A percentile compares a stretch with the other conserved stretches of the same genome.
These are phyloP conservation scores for Prionailurus viverrinus DNA, from an alignment of 2,113 vertebrate species.

Conservation along the genomic window DNA sequence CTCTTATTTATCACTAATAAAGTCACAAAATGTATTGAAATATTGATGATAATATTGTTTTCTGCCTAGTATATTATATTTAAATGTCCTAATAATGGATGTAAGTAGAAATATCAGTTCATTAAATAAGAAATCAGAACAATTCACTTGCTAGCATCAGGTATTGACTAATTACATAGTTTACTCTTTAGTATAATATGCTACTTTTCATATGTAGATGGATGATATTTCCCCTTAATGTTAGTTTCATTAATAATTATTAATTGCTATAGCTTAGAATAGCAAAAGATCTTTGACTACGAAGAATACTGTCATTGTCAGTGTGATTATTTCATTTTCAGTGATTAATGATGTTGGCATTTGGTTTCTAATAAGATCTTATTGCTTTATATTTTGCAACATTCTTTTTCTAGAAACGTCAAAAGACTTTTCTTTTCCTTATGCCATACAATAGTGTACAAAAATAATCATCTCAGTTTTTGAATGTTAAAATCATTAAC, in stretches of 20 bases:
- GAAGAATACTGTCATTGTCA: slow-evolving; percentile 54
- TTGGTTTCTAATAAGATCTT: slow-evolving; percentile 51
- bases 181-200: slow-evolving; percentile 51
- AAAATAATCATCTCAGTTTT: slow-evolving; percentile 5
- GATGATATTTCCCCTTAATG: slow-evolving; percentile 60
- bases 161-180: slow-evolving; percentile 74
- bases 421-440: background rate
- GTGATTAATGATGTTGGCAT: slow-evolving; percentile 20
- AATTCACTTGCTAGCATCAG: slow-evolving; percentile 56
- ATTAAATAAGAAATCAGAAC: slow-evolving; percentile 67
- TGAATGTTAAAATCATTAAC: background rate
- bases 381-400: slow-evolving; percentile 7
- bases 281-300: slow-evolving; percentile 49
- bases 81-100: slow-evolving; percentile 38
- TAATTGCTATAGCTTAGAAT: slow-evolving; percentile 24
- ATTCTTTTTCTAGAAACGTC: background rate
- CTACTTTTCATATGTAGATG: slow-evolving; percentile 53
- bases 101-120: slow-evolving; percentile 51
- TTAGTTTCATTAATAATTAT: slow-evolving; percentile 37
- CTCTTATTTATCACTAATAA: slow-evolving; percentile 76
- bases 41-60: slow-evolving; percentile 44
- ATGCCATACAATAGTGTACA: background rate
- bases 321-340: slow-evolving; percentile 59
- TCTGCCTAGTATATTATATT: background rate
- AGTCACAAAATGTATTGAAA: slow-evolving; percentile 64